Evolutionary conservation across 2,888 invertebrate species (phyloP).

Genomic region (Drosophila parthenogenetica): DNA sequence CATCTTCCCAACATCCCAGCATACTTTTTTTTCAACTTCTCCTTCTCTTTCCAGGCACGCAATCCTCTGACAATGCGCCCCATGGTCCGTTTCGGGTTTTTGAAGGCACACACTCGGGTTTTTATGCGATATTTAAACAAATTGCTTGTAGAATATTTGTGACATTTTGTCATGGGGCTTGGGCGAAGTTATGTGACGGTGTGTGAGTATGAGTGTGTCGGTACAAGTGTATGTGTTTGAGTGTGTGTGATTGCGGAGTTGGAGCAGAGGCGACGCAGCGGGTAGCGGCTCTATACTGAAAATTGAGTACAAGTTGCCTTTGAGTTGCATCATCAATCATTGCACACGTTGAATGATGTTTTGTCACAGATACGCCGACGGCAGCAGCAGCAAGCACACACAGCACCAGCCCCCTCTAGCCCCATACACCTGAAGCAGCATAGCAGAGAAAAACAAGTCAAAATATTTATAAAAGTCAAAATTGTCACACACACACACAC

Average conservation of each 20-base stretch:
- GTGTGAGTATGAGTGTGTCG: slow-evolving; percentile 26
- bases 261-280: slow-evolving; percentile 21
- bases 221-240: slow-evolving; percentile 23
- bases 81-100: slow-evolving; percentile 45
- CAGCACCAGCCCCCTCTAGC: slow-evolving; percentile 1
- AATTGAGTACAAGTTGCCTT: slow-evolving; percentile 81
- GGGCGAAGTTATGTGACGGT: slow-evolving; percentile 39
- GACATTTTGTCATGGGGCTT: slow-evolving; percentile 76
- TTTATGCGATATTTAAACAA: slow-evolving; percentile 82
- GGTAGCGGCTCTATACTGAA: slow-evolving; percentile 62
- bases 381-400: slow-evolving; percentile 40
- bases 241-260: slow-evolving; percentile 21
- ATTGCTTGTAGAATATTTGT: slow-evolving; percentile 82
- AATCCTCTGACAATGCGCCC: slow-evolving; percentile 59
- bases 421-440: slow-evolving; percentile 14
- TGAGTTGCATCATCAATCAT: slow-evolving; percentile 81
- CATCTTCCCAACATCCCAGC: slow-evolving; percentile 29
- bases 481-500: slow-evolving; percentile 66
- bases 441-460: slow-evolving; percentile 64
- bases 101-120: slow-evolving; percentile 45
- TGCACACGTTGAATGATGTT: slow-evolving; percentile 81
- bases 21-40: slow-evolving; percentile 15
- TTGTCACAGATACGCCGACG: slow-evolving; percentile 79
- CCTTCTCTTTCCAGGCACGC: slow-evolving; percentile 48
- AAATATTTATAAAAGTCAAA: slow-evolving; percentile 82